Evolutionary conservation across 2,113 vertebrate genomes (phyloP).

Genomic region (Crotalus viridis): DNA sequence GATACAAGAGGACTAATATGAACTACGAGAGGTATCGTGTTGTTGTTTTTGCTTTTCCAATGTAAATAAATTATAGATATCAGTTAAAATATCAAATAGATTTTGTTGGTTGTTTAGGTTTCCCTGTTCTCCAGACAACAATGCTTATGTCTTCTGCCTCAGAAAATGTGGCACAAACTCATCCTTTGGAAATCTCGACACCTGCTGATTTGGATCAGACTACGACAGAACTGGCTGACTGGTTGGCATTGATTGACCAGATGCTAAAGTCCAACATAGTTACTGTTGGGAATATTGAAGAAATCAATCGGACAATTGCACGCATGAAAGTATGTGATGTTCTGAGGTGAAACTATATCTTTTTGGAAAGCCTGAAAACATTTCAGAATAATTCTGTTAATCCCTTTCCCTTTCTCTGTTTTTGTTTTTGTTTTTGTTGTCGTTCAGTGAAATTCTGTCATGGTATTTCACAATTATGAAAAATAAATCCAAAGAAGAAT

Average conservation of each 20-base stretch:
- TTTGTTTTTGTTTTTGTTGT: neutral
- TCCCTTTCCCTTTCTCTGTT: neutral
- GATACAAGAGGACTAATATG: neutral
- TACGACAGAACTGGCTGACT: conserved; percentile 89
- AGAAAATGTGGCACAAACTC: conserved; percentile 69
- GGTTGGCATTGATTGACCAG: conserved; percentile 91
- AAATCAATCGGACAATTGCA: conserved; percentile 88
- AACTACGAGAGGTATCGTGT: neutral
- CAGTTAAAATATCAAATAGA: neutral
- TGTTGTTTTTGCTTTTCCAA: neutral
- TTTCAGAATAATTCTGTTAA: neutral
- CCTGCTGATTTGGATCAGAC: conserved; percentile 90
- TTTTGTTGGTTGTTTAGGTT: conserved; percentile 60
- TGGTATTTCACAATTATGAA: neutral
- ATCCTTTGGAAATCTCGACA: conserved; percentile 73
- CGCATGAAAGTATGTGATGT: conserved; percentile 83
- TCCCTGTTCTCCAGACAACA: conserved; percentile 70
- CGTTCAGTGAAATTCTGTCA: neutral
- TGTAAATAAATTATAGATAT: neutral
- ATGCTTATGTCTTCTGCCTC: conserved; percentile 72
- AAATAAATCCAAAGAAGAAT: conserved; percentile 8
- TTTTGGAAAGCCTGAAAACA: neutral
- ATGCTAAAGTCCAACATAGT: conserved; percentile 98
- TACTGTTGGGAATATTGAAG: conserved; percentile 88
- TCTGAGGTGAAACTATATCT: neutral